These are phyloP conservation scores for Nesoenas mayeri DNA, from an alignment of 2,113 vertebrate species.

Conservation along the genomic window DNA sequence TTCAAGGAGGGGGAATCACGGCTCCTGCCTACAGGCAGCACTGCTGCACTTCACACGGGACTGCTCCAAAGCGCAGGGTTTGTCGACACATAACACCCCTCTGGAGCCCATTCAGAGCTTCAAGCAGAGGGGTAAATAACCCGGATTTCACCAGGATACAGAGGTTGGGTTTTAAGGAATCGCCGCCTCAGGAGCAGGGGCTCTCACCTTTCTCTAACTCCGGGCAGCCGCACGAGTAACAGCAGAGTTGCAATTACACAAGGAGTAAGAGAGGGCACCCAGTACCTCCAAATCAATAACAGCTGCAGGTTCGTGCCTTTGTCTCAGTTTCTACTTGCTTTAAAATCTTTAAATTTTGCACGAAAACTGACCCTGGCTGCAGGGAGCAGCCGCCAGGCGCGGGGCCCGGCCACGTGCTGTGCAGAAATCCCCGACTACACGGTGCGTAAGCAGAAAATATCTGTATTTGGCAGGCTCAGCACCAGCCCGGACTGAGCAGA, in stretches of 20 bases:
- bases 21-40: not conserved
- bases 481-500: not conserved
- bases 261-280: not conserved
- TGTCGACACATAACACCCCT: not conserved
- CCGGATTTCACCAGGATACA: not conserved
- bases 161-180: not conserved
- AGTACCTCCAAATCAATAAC: not conserved
- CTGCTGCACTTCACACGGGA: not conserved
- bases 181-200: not conserved
- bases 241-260: not conserved
- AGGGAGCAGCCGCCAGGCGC: not conserved
- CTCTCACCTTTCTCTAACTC: not conserved
- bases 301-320: not conserved
- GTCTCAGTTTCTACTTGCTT: not conserved
- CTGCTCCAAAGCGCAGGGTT: not conserved
- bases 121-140: not conserved
- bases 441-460: slow-evolving; percentile 13
- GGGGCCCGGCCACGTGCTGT: not conserved
- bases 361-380: not conserved
- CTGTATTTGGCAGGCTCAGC: slow-evolving; percentile 14
- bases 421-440: not conserved
- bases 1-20: not conserved
- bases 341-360: not conserved
- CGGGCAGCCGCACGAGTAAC: not conserved
- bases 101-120: not conserved